A percentile compares a stretch with the other conserved stretches of the same genome.
Evolutionary conservation across 2,113 vertebrate genomes (phyloP).

Genomic region (Corvus hawaiiensis): DNA sequence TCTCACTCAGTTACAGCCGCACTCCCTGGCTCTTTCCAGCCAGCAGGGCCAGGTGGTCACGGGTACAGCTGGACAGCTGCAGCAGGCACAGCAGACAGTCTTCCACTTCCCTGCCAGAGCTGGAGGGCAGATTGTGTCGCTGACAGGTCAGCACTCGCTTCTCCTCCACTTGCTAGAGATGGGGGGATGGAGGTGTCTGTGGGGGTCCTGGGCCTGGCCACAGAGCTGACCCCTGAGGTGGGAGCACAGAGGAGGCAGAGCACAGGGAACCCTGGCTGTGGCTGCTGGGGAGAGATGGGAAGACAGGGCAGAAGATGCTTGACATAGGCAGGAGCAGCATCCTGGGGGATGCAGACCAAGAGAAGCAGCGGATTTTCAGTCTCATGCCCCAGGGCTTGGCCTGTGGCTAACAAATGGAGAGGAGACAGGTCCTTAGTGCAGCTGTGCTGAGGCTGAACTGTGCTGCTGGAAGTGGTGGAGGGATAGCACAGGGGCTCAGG

Average conservation of each 20-base stretch:
- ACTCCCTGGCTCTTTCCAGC: constrained; percentile 75
- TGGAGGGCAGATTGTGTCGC: constrained; percentile 66
- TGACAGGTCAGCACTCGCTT: constrained; percentile 73
- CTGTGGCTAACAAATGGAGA: neutral
- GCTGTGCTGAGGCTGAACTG: neutral
- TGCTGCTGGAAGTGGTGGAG: neutral
- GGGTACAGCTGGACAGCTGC: constrained; percentile 51
- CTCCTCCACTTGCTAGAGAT: constrained; percentile 8
- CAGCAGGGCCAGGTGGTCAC: constrained; percentile 47
- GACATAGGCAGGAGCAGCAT: neutral
- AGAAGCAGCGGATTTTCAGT: neutral
- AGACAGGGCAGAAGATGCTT: neutral
- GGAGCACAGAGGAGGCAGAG: neutral
- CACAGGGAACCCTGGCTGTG: neutral
- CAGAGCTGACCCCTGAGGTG: neutral
- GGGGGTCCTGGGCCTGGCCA: neutral
- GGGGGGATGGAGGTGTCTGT: neutral
- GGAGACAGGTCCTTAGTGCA: neutral
- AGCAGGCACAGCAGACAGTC: constrained; percentile 78
- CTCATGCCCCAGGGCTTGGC: neutral
- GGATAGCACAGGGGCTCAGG: neutral
- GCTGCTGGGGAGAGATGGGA: neutral
- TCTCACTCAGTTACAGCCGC: constrained; percentile 78
- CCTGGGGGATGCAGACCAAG: neutral
- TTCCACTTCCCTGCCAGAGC: constrained; percentile 75